phyloP scores from a whole-genome alignment of 2,888 invertebrate genomes.

The Protula sp. region DNA sequence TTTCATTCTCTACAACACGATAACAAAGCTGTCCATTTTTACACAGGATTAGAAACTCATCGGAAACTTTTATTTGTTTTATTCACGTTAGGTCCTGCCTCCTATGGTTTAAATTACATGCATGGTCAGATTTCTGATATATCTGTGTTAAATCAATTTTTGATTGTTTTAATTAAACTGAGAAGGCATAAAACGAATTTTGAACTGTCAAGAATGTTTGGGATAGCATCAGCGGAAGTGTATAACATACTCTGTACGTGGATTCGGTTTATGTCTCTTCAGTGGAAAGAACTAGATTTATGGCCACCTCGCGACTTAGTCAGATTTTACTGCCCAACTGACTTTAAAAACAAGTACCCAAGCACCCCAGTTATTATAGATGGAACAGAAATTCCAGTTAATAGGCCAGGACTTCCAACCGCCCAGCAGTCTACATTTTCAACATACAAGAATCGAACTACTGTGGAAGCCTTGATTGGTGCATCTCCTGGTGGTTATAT shows the following conservation, averaged over 20 bases:
- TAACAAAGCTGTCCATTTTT: background rate
- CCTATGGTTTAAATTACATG: background rate
- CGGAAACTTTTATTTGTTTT: background rate
- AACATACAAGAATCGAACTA: slow-evolving; percentile 31
- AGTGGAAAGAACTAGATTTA: slow-evolving; percentile 5
- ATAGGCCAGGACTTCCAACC: slow-evolving; percentile 21
- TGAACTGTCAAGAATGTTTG: slow-evolving; percentile 19
- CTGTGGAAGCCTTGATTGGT: slow-evolving; percentile 25
- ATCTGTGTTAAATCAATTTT: slow-evolving; percentile 14
- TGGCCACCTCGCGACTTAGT: slow-evolving; percentile 22
- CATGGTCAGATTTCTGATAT: background rate
- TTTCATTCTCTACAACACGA: too few species aligned
- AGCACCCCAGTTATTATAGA: slow-evolving; percentile 26
- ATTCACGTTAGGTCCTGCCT: background rate
- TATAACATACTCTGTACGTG: slow-evolving; percentile 21
- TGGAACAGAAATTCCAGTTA: slow-evolving; percentile 29
- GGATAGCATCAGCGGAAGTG: slow-evolving; percentile 14
- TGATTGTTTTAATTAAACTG: slow-evolving; percentile 19
- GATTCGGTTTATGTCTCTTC: slow-evolving; percentile 6
- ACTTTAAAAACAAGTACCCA: slow-evolving; percentile 23
- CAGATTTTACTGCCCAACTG: too few species aligned
- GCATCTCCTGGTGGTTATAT: slow-evolving; percentile 27
- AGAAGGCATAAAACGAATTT: too few species aligned
- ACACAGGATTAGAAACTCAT: background rate
- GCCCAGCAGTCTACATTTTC: too few species aligned